Evolutionary conservation across 2,113 vertebrate genomes (phyloP).

Genomic region (Siniperca chuatsi): DNA sequence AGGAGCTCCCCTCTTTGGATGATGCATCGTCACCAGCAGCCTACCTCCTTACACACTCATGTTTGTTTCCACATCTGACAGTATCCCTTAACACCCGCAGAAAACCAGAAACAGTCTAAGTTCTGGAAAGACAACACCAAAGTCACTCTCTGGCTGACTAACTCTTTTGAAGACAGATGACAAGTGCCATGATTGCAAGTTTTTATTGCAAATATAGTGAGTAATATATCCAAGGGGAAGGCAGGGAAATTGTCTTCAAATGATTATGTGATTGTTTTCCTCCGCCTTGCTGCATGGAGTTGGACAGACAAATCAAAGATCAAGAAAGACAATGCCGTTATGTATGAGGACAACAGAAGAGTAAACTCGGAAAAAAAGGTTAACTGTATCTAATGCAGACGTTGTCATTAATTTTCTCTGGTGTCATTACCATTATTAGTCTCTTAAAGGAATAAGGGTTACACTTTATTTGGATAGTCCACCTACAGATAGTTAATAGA

Average conservation of each 20-base stretch:
- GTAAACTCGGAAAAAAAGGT: neutral
- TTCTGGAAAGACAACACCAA: conserved; percentile 11
- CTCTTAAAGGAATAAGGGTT: no score
- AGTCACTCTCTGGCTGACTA: conserved; percentile 32
- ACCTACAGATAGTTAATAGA: no score
- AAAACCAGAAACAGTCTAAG: conserved; percentile 1
- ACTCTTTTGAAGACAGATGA: conserved; percentile 23
- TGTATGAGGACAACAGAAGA: neutral
- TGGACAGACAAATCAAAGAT: neutral
- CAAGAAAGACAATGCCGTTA: neutral
- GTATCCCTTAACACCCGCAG: conserved; percentile 29
- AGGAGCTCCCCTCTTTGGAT: conserved; percentile 15
- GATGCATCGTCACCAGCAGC: conserved; percentile 41
- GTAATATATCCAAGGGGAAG: conserved; percentile 5
- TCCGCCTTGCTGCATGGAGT: neutral
- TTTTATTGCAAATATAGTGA: conserved; percentile 11
- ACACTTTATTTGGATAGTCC: no score
- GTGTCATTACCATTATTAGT: neutral
- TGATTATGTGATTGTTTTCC: conserved; percentile 5
- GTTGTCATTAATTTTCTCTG: neutral
- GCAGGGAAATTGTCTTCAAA: neutral
- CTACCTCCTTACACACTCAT: conserved; percentile 15
- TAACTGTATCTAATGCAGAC: neutral
- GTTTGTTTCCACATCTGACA: conserved; percentile 40
- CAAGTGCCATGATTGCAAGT: neutral